Percentiles rank a stretch among this genome's conserved stretches.
Evolutionary conservation across 2,888 invertebrate genomes (phyloP).

Genomic region (Parelbella ahira): DNA sequence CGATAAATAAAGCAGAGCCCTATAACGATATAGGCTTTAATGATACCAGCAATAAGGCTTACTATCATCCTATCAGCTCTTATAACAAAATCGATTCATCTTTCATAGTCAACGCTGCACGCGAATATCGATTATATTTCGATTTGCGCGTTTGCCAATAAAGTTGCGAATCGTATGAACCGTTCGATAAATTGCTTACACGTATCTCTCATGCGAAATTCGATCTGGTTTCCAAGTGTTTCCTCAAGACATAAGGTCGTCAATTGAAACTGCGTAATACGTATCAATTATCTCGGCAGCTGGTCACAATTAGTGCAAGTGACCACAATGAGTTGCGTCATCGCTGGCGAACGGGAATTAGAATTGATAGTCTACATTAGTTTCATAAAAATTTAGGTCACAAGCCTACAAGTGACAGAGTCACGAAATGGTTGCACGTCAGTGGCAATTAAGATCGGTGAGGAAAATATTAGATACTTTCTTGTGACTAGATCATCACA

Average conservation of each 20-base stretch:
- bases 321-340: conserved; percentile 76
- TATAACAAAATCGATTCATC: conserved; percentile 15
- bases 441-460: no score
- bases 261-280: conserved; percentile 44
- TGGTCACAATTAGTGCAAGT: conserved; percentile 75
- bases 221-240: conserved; percentile 17
- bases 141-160: conserved; percentile 11
- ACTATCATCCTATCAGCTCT: neutral
- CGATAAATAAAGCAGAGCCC: conserved; percentile 11
- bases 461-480: no score
- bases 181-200: conserved; percentile 13
- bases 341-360: conserved; percentile 49
- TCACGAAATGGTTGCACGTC: no score
- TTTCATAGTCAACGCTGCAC: conserved; percentile 1
- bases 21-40: conserved; percentile 2
- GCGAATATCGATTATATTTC: conserved; percentile 13
- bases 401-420: conserved; percentile 16
- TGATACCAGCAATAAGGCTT: neutral
- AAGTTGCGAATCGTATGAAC: conserved; percentile 15
- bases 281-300: conserved; percentile 67
- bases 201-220: conserved; percentile 19
- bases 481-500: no score
- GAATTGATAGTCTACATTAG: conserved; percentile 53
- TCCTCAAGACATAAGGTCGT: conserved; percentile 26
- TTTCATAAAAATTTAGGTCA: conserved; percentile 29